These are phyloP conservation scores for Pseudoatta argentina DNA, from an alignment of 1,140 invertebrate species.

Conservation along the genomic window DNA sequence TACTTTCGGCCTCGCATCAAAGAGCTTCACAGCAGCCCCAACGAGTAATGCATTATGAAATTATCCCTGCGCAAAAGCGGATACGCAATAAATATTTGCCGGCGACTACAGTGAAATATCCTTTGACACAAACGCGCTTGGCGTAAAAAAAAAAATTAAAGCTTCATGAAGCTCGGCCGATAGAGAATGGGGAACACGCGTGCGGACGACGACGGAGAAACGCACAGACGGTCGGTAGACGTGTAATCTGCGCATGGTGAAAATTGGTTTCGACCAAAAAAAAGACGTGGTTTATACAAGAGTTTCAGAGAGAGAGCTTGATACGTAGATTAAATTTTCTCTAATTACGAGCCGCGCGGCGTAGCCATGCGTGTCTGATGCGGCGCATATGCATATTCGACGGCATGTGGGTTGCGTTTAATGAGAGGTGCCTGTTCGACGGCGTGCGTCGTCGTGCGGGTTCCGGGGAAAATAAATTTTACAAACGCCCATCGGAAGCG, in stretches of 20 bases:
- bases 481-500: slow-evolving; percentile 59
- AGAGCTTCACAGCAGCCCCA: slow-evolving; percentile 41
- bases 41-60: slow-evolving; percentile 60
- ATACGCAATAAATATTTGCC: slow-evolving; percentile 60
- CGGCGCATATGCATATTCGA: slow-evolving; percentile 55
- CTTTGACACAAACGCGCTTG: slow-evolving; percentile 17
- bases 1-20: slow-evolving; percentile 63
- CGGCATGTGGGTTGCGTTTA: slow-evolving; percentile 56
- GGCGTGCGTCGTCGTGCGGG: slow-evolving; percentile 7
- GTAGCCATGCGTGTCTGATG: slow-evolving; percentile 51
- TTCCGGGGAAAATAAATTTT: slow-evolving; percentile 53
- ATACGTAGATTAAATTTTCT: slow-evolving; percentile 61
- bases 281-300: slow-evolving; percentile 26
- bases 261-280: slow-evolving; percentile 18
- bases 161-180: slow-evolving; percentile 45
- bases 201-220: neutral
- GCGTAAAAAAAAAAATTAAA: slow-evolving; percentile 62
- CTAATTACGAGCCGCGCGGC: slow-evolving; percentile 52
- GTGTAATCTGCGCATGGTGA: slow-evolving; percentile 20
- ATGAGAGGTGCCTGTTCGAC: slow-evolving; percentile 37
- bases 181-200: neutral
- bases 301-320: slow-evolving; percentile 20
- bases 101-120: slow-evolving; percentile 51
- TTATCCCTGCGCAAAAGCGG: slow-evolving; percentile 58
- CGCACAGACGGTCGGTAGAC: neutral